Conservation (phyloP, 2,797 vertebrate species). For the Anguilla pacifica region DNA sequence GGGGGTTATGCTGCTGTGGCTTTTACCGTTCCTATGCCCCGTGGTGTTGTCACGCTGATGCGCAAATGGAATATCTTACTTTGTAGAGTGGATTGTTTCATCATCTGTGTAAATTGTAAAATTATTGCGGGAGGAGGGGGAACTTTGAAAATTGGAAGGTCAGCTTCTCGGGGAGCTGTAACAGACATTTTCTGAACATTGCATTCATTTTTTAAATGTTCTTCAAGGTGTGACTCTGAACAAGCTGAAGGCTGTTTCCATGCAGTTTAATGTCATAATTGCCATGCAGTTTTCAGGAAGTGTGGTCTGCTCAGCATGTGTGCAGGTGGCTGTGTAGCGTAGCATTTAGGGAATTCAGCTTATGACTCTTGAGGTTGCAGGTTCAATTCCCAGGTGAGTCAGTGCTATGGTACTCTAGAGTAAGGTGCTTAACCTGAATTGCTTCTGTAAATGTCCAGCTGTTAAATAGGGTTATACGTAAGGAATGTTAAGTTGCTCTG, state of each 20-base stretch:
- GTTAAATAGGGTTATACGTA: background rate
- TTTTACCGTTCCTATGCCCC: slow-evolving; percentile 19
- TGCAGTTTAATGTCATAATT: background rate
- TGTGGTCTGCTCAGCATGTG: background rate
- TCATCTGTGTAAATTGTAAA: background rate
- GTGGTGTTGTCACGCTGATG: slow-evolving; percentile 44
- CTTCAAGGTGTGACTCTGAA: background rate
- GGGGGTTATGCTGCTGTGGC: slow-evolving; percentile 44
- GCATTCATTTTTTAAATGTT: background rate
- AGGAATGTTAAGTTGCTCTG: background rate
- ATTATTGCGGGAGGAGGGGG: background rate
- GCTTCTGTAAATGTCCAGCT: background rate
- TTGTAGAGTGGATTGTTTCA: slow-evolving; percentile 30
- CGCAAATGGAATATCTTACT: slow-evolving; percentile 57
- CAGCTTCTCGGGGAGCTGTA: slow-evolving; percentile 45
- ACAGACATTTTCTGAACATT: background rate
- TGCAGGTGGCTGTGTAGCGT: background rate
- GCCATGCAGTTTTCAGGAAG: background rate
- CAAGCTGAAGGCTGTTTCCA: background rate
- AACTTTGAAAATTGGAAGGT: slow-evolving; percentile 48
- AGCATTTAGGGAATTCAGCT: background rate
- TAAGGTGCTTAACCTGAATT: background rate
- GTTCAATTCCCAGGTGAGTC: background rate
- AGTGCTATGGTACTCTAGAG: background rate
- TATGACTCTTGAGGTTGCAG: background rate